Conservation (phyloP, 2,888 invertebrate genomes). For the Teleogryllus oceanicus region DNA sequence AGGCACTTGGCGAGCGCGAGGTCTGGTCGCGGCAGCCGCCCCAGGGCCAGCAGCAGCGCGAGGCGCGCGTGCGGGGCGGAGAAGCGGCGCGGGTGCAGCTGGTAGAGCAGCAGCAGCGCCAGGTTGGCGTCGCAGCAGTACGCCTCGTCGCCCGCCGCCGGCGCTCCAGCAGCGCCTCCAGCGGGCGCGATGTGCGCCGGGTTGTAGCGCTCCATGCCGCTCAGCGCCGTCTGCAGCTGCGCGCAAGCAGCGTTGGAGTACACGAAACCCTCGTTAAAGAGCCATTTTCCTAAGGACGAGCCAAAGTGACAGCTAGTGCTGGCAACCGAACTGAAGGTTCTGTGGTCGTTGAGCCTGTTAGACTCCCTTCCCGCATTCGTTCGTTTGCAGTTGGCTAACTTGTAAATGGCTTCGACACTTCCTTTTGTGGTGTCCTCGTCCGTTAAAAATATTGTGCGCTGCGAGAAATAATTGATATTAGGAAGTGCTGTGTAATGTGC, state of each 20-base stretch:
- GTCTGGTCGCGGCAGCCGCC: not conserved
- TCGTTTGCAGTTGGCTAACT: no score
- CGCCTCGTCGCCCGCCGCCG: not conserved
- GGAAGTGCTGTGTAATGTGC: no score
- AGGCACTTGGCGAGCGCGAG: not conserved
- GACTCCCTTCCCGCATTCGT: no score
- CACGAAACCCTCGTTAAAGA: no score
- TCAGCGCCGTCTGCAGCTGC: not conserved
- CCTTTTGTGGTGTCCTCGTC: no score
- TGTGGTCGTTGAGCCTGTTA: no score
- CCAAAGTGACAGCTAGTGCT: no score
- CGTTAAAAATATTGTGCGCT: no score
- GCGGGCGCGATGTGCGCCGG: not conserved
- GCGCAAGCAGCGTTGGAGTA: not conserved
- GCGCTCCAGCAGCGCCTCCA: not conserved
- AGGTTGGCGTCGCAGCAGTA: not conserved
- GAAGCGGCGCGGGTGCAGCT: not conserved
- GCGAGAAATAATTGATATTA: no score
- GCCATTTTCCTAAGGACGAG: no score
- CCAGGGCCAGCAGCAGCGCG: not conserved
- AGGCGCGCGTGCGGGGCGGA: not conserved
- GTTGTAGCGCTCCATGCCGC: constrained; percentile 18
- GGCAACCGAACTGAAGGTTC: no score
- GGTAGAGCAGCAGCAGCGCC: not conserved
- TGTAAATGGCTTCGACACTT: no score